Conservation (phyloP, 2,113 vertebrate genomes). For the Oryzias celebensis region DNA sequence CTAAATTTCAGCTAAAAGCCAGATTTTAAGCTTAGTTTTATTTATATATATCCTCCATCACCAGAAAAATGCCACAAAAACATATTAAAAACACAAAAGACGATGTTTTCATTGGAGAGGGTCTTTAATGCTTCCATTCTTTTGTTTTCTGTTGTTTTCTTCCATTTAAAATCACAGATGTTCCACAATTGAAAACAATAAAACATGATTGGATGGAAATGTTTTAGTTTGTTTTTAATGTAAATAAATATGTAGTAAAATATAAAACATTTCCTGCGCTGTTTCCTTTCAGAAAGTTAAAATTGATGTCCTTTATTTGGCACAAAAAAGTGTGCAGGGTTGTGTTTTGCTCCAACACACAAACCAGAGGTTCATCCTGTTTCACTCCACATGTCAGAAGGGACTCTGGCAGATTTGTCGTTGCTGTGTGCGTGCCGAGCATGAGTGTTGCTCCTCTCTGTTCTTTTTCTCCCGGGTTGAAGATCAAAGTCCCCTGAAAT, state of each 20-base stretch:
- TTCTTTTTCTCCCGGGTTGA: conserved; percentile 45
- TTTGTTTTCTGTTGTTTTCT: background rate
- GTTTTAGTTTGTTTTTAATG: background rate
- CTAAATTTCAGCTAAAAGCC: too few species aligned
- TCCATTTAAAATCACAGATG: background rate
- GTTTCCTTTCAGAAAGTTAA: too few species aligned
- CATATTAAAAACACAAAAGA: too few species aligned
- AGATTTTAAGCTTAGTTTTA: too few species aligned
- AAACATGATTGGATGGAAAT: too few species aligned
- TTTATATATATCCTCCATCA: too few species aligned
- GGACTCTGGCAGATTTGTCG: conserved; percentile 57
- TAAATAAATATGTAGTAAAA: background rate
- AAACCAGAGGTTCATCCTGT: conserved; percentile 7
- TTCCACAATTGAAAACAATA: too few species aligned
- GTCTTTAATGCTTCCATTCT: background rate
- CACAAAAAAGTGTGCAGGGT: background rate
- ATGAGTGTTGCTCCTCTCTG: conserved; percentile 52
- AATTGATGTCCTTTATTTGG: background rate
- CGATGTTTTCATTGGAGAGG: background rate
- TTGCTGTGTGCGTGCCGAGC: conserved; percentile 37
- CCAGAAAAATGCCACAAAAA: too few species aligned
- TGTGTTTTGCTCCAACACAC: too few species aligned
- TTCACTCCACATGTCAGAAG: conserved; percentile 26
- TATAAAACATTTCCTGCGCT: background rate
- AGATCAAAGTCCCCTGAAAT: conserved; percentile 66